These are phyloP conservation scores for Pitta sordida DNA, from an alignment of 2,113 vertebrate genomes.

Conservation along the genomic window DNA sequence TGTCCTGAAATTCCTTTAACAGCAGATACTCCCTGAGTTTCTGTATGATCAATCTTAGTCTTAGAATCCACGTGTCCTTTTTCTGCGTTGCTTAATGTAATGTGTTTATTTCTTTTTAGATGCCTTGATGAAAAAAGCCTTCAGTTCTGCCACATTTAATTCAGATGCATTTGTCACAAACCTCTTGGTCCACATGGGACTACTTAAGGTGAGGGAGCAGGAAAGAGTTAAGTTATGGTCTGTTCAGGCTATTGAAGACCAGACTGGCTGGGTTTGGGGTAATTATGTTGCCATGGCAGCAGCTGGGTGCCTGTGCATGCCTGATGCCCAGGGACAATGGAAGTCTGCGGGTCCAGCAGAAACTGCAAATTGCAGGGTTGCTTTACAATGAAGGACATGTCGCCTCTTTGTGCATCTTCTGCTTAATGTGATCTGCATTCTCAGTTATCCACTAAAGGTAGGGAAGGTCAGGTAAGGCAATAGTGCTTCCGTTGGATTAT, in stretches of 20 bases:
- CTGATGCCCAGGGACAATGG: not conserved
- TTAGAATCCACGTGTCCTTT: not conserved
- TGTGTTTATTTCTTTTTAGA: constrained; percentile 67
- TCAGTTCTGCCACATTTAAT: constrained; percentile 81
- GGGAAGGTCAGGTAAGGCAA: not conserved
- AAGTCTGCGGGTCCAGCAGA: constrained; percentile 1
- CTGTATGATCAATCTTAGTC: not conserved
- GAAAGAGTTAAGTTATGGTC: not conserved
- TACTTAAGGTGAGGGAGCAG: constrained; percentile 84
- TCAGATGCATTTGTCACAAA: constrained; percentile 84
- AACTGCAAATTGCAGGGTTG: not conserved
- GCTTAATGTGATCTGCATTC: not conserved
- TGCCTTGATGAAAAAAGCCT: constrained; percentile 87
- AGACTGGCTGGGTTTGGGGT: not conserved
- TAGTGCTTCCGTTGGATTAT: not conserved
- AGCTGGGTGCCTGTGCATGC: constrained; percentile 11
- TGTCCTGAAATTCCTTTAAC: not conserved
- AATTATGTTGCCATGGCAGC: constrained; percentile 37
- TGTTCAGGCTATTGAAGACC: not conserved
- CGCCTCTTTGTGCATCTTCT: not conserved
- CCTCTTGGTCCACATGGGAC: constrained; percentile 87
- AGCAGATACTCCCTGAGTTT: not conserved
- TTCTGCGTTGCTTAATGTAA: not conserved
- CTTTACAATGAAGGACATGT: not conserved
- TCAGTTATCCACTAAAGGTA: not conserved